phyloP scores from a whole-genome alignment of 2,888 invertebrate species.

The Hemistola chrysoprasaria region DNA sequence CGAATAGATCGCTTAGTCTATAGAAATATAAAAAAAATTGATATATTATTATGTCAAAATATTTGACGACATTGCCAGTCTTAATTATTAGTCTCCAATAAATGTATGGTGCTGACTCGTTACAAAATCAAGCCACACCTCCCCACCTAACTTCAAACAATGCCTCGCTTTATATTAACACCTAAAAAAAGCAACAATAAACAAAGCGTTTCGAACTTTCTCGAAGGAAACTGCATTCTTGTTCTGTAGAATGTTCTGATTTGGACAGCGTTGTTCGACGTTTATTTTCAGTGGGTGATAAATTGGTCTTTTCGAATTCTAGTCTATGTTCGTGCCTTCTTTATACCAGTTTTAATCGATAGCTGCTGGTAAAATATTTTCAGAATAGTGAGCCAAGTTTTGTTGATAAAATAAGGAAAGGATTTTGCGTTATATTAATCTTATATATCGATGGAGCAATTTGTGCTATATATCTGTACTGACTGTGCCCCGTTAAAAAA shows the following conservation, averaged over 20 bases:
- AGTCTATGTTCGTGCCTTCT: slow-evolving; percentile 1
- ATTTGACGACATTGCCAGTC: too few relatives aligned
- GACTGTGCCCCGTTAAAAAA: too few relatives aligned
- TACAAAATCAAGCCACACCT: neutral
- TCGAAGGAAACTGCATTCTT: slow-evolving; percentile 15
- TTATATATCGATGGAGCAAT: too few relatives aligned
- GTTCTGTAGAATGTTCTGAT: slow-evolving; percentile 4
- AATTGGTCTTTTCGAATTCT: slow-evolving; percentile 3
- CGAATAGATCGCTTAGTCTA: too few relatives aligned
- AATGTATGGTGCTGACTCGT: neutral
- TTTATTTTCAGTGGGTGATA: slow-evolving; percentile 13
- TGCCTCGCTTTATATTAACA: slow-evolving; percentile 22
- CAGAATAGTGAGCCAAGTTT: too few relatives aligned
- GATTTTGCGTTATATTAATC: too few relatives aligned
- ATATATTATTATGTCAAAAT: too few relatives aligned
- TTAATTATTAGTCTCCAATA: too few relatives aligned
- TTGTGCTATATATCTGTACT: too few relatives aligned
- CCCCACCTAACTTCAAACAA: slow-evolving; percentile 11
- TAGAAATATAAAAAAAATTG: too few relatives aligned
- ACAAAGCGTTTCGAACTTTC: slow-evolving; percentile 22
- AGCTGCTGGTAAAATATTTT: too few relatives aligned
- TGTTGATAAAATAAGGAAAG: too few relatives aligned
- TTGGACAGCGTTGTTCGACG: neutral
- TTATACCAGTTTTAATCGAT: neutral
- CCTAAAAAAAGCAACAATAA: slow-evolving; percentile 21